These are phyloP conservation scores for Yponomeuta malinellus DNA, from an alignment of 2,888 invertebrate species.

Conservation along the genomic window DNA sequence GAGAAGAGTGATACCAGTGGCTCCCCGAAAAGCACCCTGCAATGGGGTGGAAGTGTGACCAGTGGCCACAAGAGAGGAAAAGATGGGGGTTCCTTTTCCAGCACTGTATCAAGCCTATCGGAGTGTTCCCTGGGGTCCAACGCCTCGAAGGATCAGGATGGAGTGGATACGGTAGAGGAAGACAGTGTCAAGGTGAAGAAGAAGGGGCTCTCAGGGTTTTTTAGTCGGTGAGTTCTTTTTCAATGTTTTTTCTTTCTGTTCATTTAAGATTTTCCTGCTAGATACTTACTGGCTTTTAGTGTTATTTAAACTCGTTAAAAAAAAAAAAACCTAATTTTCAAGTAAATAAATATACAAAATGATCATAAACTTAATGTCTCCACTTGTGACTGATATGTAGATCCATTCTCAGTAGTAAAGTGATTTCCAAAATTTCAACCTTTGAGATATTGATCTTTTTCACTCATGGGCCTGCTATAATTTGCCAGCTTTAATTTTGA, in stretches of 20 bases:
- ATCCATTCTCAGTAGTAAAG: too few relatives aligned
- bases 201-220: constrained; percentile 78
- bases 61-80: constrained; percentile 71
- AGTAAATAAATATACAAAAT: too few relatives aligned
- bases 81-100: constrained; percentile 79
- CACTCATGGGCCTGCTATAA: too few relatives aligned
- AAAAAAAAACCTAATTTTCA: too few relatives aligned
- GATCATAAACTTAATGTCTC: too few relatives aligned
- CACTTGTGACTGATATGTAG: too few relatives aligned
- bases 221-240: constrained; percentile 71
- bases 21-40: constrained; percentile 67
- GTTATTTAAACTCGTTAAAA: too few relatives aligned
- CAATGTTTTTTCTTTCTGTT: constrained; percentile 8
- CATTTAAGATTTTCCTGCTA: neutral
- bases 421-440: too few relatives aligned
- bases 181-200: constrained; percentile 71
- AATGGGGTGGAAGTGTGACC: constrained; percentile 61
- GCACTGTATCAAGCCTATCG: constrained; percentile 82
- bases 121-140: constrained; percentile 81
- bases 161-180: constrained; percentile 41
- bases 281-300: neutral
- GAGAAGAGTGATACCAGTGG: constrained; percentile 72
- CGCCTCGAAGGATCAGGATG: constrained; percentile 69
- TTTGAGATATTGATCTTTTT: too few relatives aligned
- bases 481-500: too few relatives aligned